These are phyloP conservation scores for Dichetophora obliterata DNA, from an alignment of 2,888 invertebrate species.

Conservation along the genomic window DNA sequence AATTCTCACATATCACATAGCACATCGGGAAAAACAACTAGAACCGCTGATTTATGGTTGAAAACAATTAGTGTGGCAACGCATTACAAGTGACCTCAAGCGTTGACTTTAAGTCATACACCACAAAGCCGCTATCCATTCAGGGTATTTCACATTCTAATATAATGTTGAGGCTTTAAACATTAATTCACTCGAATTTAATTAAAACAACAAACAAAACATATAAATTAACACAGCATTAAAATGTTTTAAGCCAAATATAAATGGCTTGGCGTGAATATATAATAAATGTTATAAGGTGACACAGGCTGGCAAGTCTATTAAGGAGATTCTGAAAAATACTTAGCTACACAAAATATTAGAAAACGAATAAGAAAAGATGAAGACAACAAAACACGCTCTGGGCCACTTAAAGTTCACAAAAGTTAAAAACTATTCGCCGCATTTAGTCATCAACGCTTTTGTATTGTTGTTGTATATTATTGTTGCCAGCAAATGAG, in stretches of 20 bases:
- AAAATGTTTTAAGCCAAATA: conserved; percentile 1
- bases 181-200: conserved; percentile 11
- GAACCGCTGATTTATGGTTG: conserved; percentile 22
- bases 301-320: not conserved
- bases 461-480: not conserved
- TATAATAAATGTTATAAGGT: not conserved
- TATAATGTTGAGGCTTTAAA: not conserved
- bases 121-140: not conserved
- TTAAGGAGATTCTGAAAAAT: not conserved
- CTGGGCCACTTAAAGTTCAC: not conserved
- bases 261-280: not conserved
- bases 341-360: not conserved
- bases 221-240: conserved; percentile 30
- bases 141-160: not conserved
- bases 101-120: too few species aligned
- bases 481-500: not conserved
- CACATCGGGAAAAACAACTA: not conserved
- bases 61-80: conserved; percentile 29
- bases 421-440: not conserved
- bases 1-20: too few species aligned
- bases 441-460: not conserved
- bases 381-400: not conserved
- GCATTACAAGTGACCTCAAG: not conserved
- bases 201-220: conserved; percentile 17
- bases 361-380: not conserved